Conservation (phyloP, 2,888 invertebrate genomes). For the Amitus sp. region DNA sequence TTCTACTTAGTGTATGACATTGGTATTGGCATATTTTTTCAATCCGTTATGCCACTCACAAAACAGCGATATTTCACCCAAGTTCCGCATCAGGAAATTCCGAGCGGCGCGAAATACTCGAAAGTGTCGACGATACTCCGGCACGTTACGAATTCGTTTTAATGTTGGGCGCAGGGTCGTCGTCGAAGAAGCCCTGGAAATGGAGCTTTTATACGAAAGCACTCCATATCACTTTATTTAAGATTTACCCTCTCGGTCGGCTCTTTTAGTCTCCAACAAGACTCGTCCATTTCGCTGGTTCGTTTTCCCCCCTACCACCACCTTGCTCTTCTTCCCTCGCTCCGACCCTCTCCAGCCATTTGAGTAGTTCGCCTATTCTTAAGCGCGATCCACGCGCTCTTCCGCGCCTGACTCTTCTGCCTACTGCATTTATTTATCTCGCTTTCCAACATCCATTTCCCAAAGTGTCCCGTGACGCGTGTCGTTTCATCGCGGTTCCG, state of each 20-base stretch:
- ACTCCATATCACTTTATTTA: constrained; percentile 67
- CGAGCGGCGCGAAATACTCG: constrained; percentile 29
- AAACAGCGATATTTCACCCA: too few species aligned
- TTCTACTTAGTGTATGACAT: too few species aligned
- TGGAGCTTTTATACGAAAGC: constrained; percentile 66
- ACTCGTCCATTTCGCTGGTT: constrained; percentile 65
- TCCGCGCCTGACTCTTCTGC: constrained; percentile 36
- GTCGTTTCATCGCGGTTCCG: constrained; percentile 8
- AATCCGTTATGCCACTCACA: too few species aligned
- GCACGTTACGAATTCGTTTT: constrained; percentile 41
- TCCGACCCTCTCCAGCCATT: constrained; percentile 30
- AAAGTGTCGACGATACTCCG: constrained; percentile 33
- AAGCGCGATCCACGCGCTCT: constrained; percentile 53
- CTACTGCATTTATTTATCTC: constrained; percentile 26
- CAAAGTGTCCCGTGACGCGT: constrained; percentile 3
- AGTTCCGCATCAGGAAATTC: neutral
- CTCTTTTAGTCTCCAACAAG: constrained; percentile 65
- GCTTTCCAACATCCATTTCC: constrained; percentile 25
- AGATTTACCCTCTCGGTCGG: constrained; percentile 65
- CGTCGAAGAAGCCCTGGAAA: constrained; percentile 60
- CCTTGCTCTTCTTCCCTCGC: constrained; percentile 38
- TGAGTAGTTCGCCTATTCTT: constrained; percentile 53
- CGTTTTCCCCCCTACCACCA: constrained; percentile 40
- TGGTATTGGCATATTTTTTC: too few species aligned
- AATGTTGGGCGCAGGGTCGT: constrained; percentile 41